Evolutionary conservation across 1,140 invertebrate genomes (phyloP).

Genomic region (Globodera rostochiensis): DNA sequence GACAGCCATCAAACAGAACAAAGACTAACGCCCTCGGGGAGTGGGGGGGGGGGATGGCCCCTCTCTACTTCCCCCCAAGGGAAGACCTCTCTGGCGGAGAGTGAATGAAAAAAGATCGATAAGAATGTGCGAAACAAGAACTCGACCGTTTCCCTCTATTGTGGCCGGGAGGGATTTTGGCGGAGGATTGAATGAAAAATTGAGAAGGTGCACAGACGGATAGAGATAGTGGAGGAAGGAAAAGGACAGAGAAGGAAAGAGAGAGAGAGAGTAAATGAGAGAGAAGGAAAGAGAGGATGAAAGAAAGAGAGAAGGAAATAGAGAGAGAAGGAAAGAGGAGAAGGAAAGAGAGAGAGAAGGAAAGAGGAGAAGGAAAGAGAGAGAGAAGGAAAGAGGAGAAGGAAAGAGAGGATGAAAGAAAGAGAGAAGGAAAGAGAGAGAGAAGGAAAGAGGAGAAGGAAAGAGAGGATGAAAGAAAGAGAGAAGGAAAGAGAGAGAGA

Average conservation of each 20-base stretch:
- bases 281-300: background rate
- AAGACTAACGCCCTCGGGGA: constrained; percentile 6
- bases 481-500: too few species aligned
- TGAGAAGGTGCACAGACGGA: background rate
- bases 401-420: background rate
- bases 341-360: background rate
- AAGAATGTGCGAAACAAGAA: constrained; percentile 3
- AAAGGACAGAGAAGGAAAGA: background rate
- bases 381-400: background rate
- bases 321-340: background rate
- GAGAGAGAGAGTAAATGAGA: background rate
- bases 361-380: background rate
- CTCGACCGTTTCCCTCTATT: background rate
- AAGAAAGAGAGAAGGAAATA: background rate
- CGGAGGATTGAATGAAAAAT: background rate
- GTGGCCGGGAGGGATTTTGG: constrained; percentile 6
- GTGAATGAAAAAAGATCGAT: background rate
- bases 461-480: too few species aligned
- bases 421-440: background rate
- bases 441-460: too few species aligned
- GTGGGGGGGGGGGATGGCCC: background rate
- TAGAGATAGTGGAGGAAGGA: background rate
- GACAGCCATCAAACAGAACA: constrained; percentile 15
- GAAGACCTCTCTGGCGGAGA: background rate
- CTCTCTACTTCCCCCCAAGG: background rate